Evolutionary conservation across 1,140 invertebrate species (phyloP).

Genomic region (Cydia amplana): DNA sequence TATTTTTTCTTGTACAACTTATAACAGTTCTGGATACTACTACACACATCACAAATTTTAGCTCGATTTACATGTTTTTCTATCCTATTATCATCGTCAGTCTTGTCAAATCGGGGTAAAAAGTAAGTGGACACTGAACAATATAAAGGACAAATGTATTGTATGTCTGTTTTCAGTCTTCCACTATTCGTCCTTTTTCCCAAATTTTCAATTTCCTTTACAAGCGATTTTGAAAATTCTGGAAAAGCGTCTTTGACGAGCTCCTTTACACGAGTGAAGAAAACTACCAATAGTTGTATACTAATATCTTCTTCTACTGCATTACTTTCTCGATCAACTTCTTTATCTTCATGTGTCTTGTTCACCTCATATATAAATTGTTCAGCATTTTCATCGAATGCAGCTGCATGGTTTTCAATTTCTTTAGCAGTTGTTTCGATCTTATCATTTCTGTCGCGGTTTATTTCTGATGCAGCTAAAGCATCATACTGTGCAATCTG

Average conservation of each 20-base stretch:
- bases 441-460: not conserved
- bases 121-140: not conserved
- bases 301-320: not conserved
- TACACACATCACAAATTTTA: slow-evolving; percentile 2
- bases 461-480: not conserved
- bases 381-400: not conserved
- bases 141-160: slow-evolving; percentile 1
- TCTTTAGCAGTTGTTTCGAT: not conserved
- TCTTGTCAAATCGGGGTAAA: not conserved
- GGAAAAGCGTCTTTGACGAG: not conserved
- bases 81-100: not conserved
- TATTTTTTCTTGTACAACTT: not conserved
- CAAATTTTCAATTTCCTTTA: not conserved
- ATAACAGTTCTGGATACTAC: slow-evolving; percentile 4
- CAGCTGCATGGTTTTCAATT: not conserved
- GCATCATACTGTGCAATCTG: not conserved
- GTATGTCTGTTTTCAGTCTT: not conserved
- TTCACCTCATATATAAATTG: not conserved
- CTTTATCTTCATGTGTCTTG: not conserved
- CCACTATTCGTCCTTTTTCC: not conserved
- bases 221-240: not conserved
- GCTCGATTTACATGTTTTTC: slow-evolving; percentile 9
- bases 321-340: not conserved
- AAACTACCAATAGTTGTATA: not conserved
- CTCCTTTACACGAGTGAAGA: not conserved